These are phyloP conservation scores for Channallabes apus DNA, from an alignment of 2,797 vertebrate genomes.

Conservation along the genomic window DNA sequence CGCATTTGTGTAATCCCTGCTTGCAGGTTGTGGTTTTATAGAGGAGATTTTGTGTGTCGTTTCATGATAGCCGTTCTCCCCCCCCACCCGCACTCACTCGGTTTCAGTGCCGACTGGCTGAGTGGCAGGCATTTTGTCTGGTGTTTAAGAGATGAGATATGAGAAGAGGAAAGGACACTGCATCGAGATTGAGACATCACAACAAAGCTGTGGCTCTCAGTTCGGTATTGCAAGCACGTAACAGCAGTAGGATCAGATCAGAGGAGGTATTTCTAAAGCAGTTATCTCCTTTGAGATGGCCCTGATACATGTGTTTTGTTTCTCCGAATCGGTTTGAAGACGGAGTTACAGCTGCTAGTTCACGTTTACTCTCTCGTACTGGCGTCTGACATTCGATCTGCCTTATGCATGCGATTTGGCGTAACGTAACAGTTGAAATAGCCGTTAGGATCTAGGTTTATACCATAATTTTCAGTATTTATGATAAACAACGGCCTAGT, in stretches of 20 bases:
- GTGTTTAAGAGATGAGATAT: constrained; percentile 55
- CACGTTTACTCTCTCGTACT: constrained; percentile 22
- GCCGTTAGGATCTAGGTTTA: constrained; percentile 30
- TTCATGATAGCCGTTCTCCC: constrained; percentile 30
- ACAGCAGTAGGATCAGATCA: constrained; percentile 38
- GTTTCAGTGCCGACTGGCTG: constrained; percentile 41
- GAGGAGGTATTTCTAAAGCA: constrained; percentile 37
- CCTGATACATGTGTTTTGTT: constrained; percentile 26
- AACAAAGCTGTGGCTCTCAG: constrained; percentile 30
- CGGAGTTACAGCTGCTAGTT: constrained; percentile 29
- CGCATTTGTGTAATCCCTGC: background rate
- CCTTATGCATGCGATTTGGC: background rate
- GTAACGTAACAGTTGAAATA: constrained; percentile 14
- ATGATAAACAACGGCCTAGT: constrained; percentile 40
- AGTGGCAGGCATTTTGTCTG: constrained; percentile 57
- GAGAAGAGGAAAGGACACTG: constrained; percentile 43
- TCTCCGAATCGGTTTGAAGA: constrained; percentile 25
- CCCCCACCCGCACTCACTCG: constrained; percentile 27
- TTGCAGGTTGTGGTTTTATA: constrained; percentile 16
- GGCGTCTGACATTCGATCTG: background rate
- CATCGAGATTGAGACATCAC: constrained; percentile 49
- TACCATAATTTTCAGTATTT: background rate
- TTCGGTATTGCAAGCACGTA: constrained; percentile 38
- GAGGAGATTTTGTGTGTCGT: constrained; percentile 44
- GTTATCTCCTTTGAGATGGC: constrained; percentile 42